phyloP scores from a whole-genome alignment of 1,140 invertebrate genomes.

The Parapsyche elsis region DNA sequence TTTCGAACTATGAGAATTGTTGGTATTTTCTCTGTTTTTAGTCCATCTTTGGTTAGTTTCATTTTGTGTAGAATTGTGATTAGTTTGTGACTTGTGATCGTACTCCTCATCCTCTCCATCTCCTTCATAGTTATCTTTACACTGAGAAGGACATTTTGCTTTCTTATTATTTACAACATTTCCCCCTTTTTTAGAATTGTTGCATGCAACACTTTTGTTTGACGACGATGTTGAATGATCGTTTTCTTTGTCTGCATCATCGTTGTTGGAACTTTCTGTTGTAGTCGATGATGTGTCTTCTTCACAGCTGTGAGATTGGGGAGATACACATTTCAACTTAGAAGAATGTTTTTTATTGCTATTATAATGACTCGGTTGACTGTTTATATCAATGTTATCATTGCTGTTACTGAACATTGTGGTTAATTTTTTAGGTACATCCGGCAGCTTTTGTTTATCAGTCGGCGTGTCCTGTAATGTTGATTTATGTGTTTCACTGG shows the following conservation, averaged over 20 bases:
- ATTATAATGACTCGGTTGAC: constrained; percentile 34
- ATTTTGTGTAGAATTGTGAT: constrained; percentile 30
- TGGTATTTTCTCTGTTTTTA: constrained; percentile 50
- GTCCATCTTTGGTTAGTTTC: constrained; percentile 51
- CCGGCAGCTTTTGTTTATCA: constrained; percentile 49
- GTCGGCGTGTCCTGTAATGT: constrained; percentile 22
- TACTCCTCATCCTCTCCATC: constrained; percentile 57
- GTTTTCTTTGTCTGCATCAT: constrained; percentile 55
- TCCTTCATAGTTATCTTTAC: constrained; percentile 55
- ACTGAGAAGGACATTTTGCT: constrained; percentile 47
- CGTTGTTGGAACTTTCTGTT: constrained; percentile 56
- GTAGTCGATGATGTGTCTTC: constrained; percentile 55
- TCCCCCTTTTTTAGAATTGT: constrained; percentile 39
- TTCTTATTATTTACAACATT: constrained; percentile 41
- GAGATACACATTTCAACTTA: constrained; percentile 49
- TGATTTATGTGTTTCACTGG: constrained; percentile 46
- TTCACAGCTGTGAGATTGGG: constrained; percentile 50
- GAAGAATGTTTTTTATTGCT: constrained; percentile 48
- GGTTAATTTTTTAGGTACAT: constrained; percentile 49
- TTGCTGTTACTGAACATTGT: constrained; percentile 33
- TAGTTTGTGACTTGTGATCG: constrained; percentile 51
- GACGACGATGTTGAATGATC: constrained; percentile 51
- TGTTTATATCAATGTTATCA: constrained; percentile 33
- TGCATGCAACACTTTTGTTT: constrained; percentile 38
- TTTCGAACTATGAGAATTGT: constrained; percentile 33